Evolutionary conservation across 1,140 invertebrate species (phyloP).

Genomic region (Dendrolimus punctatus): DNA sequence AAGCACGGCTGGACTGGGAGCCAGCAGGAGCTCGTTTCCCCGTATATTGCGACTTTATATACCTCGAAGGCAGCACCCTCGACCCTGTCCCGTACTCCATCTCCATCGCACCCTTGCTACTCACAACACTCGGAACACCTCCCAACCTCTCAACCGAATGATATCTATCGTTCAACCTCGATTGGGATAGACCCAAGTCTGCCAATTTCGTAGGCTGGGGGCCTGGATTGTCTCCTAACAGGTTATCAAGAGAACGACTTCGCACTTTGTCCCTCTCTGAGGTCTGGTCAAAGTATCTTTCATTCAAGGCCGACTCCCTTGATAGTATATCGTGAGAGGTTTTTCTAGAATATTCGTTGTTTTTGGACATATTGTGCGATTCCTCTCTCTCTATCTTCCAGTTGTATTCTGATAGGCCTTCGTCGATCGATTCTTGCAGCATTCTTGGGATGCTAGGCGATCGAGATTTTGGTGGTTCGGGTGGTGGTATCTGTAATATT

Average conservation of each 20-base stretch:
- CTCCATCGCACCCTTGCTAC: constrained; percentile 51
- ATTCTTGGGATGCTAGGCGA: constrained; percentile 62
- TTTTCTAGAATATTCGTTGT: constrained; percentile 73
- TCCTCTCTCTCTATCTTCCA: constrained; percentile 58
- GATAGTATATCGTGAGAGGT: constrained; percentile 85
- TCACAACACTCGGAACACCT: constrained; percentile 64
- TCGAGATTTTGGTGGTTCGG: constrained; percentile 69
- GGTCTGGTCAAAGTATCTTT: constrained; percentile 87
- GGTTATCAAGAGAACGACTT: constrained; percentile 87
- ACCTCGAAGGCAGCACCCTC: constrained; percentile 79
- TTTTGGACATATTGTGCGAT: constrained; percentile 28
- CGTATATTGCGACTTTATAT: constrained; percentile 89
- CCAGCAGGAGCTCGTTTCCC: constrained; percentile 82
- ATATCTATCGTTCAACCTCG: constrained; percentile 89
- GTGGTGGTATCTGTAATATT: constrained; percentile 65
- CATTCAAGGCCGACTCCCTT: constrained; percentile 88
- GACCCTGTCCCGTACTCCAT: constrained; percentile 65
- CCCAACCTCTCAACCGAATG: constrained; percentile 85
- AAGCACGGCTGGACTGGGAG: constrained; percentile 88
- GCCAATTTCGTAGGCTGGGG: constrained; percentile 74
- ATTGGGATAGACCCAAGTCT: constrained; percentile 84
- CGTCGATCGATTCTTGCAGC: constrained; percentile 60
- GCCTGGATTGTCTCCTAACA: constrained; percentile 74
- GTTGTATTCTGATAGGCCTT: constrained; percentile 60
- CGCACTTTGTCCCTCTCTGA: constrained; percentile 77